Conservation (phyloP, 2,797 vertebrate species). For the Delichon dasypus region DNA sequence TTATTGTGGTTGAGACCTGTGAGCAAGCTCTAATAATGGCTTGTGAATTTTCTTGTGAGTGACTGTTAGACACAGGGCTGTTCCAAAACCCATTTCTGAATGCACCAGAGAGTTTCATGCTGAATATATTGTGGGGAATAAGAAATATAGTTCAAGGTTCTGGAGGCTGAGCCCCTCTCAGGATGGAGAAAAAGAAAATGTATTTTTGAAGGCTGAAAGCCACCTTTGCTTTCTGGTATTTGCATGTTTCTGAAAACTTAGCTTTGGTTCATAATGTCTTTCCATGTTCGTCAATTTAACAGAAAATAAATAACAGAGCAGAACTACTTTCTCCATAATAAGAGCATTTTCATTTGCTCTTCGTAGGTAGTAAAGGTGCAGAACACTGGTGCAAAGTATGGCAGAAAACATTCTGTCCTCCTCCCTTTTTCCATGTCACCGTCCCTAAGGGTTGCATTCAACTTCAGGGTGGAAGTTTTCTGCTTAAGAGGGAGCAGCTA, state of each 20-base stretch:
- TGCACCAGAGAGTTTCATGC: background rate
- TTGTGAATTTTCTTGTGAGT: background rate
- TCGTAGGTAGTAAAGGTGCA: background rate
- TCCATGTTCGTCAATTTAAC: background rate
- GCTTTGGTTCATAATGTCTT: background rate
- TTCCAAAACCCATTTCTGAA: background rate
- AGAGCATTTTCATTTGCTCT: background rate
- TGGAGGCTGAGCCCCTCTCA: background rate
- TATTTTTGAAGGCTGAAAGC: background rate
- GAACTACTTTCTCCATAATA: background rate
- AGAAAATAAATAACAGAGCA: background rate
- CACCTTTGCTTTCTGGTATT: background rate
- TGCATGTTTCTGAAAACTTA: background rate
- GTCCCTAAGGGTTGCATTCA: background rate
- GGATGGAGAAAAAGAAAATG: background rate
- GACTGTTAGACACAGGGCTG: background rate
- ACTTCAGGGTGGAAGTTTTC: background rate
- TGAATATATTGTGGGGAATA: background rate
- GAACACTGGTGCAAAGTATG: background rate
- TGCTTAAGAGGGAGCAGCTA: background rate
- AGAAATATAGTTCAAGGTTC: background rate
- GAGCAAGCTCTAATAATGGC: background rate
- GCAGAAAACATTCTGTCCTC: background rate
- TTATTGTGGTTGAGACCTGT: background rate
- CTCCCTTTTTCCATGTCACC: background rate